Conservation (phyloP, 2,113 vertebrate species). For the Onychostoma macrolepis region DNA sequence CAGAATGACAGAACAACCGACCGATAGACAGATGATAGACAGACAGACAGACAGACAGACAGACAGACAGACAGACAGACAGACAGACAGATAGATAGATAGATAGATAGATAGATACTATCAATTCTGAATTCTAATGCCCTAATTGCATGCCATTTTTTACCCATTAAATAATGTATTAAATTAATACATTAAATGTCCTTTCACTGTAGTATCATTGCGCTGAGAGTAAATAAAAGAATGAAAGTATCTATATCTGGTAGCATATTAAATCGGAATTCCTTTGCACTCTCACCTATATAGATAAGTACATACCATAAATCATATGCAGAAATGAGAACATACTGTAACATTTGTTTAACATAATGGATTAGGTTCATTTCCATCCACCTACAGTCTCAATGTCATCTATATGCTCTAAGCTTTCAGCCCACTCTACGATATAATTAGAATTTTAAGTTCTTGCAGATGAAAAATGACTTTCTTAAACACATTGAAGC, state of each 20-base stretch:
- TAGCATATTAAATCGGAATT: not conserved
- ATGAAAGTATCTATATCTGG: not conserved
- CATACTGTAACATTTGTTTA: constrained; percentile 21
- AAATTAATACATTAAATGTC: too few species aligned
- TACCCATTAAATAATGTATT: too few species aligned
- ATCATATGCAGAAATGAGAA: not conserved
- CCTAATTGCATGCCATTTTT: too few species aligned
- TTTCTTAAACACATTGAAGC: constrained; percentile 18
- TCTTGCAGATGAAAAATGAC: constrained; percentile 37
- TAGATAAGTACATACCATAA: not conserved
- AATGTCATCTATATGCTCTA: constrained; percentile 34
- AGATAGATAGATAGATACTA: too few species aligned
- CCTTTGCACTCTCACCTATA: not conserved
- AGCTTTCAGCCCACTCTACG: constrained; percentile 5
- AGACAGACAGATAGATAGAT: too few species aligned
- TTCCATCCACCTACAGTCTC: constrained; percentile 25
- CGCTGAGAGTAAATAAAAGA: not conserved
- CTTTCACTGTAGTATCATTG: too few species aligned
- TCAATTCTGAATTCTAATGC: too few species aligned
- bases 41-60: not conserved
- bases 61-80: too few species aligned
- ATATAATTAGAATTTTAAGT: not conserved
- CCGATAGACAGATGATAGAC: not conserved
- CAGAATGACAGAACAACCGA: too few species aligned
- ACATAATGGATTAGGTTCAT: constrained; percentile 20